These are phyloP conservation scores for Lagopus leucura DNA, from an alignment of 2,113 vertebrate genomes.

Conservation along the genomic window DNA sequence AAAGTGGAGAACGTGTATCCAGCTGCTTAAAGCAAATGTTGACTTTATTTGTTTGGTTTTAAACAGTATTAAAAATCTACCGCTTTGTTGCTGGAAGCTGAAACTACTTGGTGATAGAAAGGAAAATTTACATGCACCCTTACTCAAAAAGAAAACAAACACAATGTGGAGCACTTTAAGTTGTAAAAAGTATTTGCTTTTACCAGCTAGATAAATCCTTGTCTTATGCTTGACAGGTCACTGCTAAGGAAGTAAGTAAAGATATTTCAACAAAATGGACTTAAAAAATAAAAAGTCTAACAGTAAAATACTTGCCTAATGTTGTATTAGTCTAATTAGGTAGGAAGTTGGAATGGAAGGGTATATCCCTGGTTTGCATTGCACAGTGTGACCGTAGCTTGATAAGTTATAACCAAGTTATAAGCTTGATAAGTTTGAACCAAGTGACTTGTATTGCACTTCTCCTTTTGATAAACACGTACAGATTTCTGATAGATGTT, in stretches of 20 bases:
- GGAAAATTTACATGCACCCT: fast-evolving
- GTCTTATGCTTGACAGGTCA: background rate
- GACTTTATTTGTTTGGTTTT: background rate
- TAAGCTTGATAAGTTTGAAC: background rate
- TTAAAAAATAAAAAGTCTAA: background rate
- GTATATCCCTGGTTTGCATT: background rate
- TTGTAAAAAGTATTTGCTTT: background rate
- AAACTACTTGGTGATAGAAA: background rate
- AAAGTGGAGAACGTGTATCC: background rate
- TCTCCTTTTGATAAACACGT: background rate
- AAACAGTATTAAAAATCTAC: background rate
- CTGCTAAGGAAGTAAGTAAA: background rate
- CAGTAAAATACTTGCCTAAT: background rate
- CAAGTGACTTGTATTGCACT: background rate
- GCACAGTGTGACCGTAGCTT: background rate
- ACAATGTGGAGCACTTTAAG: fast-evolving
- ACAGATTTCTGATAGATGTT: background rate
- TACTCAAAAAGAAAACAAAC: background rate
- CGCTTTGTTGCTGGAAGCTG: background rate
- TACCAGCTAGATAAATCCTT: background rate
- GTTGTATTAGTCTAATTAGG: background rate
- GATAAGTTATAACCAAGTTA: too few relatives aligned
- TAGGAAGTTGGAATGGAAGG: background rate
- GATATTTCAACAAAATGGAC: background rate
- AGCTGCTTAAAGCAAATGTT: background rate